phyloP scores from a whole-genome alignment of 2,888 invertebrate species.

The Buathra laborator region DNA sequence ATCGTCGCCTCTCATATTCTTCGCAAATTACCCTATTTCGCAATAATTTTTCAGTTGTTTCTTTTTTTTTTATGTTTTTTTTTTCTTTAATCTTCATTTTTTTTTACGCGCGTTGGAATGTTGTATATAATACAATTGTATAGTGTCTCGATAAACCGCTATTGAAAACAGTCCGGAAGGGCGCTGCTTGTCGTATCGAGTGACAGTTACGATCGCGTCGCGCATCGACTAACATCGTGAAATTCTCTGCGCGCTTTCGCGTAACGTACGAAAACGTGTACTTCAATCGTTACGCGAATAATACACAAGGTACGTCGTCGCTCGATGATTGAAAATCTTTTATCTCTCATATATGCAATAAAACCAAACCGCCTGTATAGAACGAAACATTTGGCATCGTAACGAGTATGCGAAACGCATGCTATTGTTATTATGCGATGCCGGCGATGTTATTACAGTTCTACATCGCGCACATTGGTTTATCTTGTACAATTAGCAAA shows the following conservation, averaged over 20 bases:
- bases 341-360: conserved; percentile 49
- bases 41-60: conserved; percentile 19
- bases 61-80: not conserved
- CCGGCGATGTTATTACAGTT: conserved; percentile 17
- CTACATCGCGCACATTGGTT: conserved; percentile 47
- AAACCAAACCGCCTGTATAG: conserved; percentile 38
- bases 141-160: conserved; percentile 19
- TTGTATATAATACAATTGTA: conserved; percentile 8
- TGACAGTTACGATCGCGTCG: conserved; percentile 16
- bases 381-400: conserved; percentile 18
- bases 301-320: conserved; percentile 17
- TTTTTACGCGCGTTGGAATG: conserved; percentile 54
- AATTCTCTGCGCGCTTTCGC: not conserved
- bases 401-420: not conserved
- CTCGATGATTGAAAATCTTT: conserved; percentile 17
- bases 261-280: not conserved
- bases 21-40: conserved; percentile 33
- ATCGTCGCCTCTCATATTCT: conserved; percentile 51
- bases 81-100: not conserved
- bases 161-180: not conserved
- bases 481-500: conserved; percentile 59
- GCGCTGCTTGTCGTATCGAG: not conserved
- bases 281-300: not conserved
- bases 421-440: not conserved
- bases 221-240: not conserved